These are phyloP conservation scores for Drosophila setosimentum DNA, from an alignment of 2,888 invertebrate species.

Conservation along the genomic window DNA sequence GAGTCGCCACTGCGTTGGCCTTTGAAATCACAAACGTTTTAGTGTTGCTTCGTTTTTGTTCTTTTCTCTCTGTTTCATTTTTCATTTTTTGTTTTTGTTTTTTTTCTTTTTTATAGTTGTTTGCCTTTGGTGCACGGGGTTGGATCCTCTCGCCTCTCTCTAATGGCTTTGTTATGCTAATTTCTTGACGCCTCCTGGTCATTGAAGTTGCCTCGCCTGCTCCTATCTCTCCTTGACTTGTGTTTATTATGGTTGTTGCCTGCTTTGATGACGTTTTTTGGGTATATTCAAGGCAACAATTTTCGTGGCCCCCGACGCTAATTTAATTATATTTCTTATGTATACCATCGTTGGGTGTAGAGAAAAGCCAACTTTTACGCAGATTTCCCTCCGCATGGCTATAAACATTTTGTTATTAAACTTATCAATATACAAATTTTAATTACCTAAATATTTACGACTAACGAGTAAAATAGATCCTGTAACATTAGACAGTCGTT, in stretches of 20 bases:
- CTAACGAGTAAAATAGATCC: neutral
- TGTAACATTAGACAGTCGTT: neutral
- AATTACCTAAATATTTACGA: neutral
- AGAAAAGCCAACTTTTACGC: neutral
- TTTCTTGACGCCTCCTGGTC: conserved; percentile 73
- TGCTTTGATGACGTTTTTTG: conserved; percentile 41
- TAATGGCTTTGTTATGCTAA: conserved; percentile 78
- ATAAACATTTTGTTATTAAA: neutral
- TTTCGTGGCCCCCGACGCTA: conserved; percentile 46
- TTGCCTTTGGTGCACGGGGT: conserved; percentile 11
- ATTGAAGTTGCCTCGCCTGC: conserved; percentile 45
- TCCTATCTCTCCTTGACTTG: conserved; percentile 9
- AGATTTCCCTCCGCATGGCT: neutral
- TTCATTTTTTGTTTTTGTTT: neutral
- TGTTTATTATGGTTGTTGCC: conserved; percentile 32
- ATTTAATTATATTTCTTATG: conserved; percentile 64
- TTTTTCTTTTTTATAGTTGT: conserved; percentile 13
- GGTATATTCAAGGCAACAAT: conserved; percentile 41
- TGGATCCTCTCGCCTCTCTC: conserved; percentile 32
- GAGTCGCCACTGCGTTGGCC: conserved; percentile 38
- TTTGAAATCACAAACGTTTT: conserved; percentile 70
- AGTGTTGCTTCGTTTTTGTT: conserved; percentile 8
- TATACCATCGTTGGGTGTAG: neutral
- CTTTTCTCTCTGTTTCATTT: neutral
- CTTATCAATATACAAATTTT: neutral